Evolutionary conservation across 1,140 invertebrate species (phyloP), one percentile per base, ranked within the genome.

Genomic region (Eufriesea mexicana): DNA sequence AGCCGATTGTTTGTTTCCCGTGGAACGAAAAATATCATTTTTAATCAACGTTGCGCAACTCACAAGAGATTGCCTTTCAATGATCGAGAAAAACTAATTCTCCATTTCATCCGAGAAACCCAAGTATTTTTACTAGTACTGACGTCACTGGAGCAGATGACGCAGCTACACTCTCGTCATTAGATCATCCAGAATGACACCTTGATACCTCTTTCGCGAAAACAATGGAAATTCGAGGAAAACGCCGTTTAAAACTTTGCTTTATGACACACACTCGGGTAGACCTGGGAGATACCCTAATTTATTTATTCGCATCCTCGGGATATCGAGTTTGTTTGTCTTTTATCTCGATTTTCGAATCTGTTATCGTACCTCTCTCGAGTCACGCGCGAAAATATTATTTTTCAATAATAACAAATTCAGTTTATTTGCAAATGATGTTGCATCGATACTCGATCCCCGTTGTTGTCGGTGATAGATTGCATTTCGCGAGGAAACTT

Each of bases 361-460:
- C 16, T 68, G 18, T 84, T 84, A 83, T 84, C 70, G 79, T 80
- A 88, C 83, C 10, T 54, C 64, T 47, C 35, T 77, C 35, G 49
- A 80, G 61, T 81, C 75, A 70, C 73, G 75, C 77, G 70, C 78
- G 81, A 79, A 84, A 86, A 84, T 86, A 86, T 64, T 64, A 14
- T 45, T n/a, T n/a, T n/a, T n/a, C n/a, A n/a, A n/a, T n/a, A n/a
- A n/a, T n/a, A n/a, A n/a, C n/a, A n/a, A n/a, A n/a, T n/a, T 49
- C 42, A 4, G 47, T 64, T 64, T 62, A 9, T 51, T 73, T 59
- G 23, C 7, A 12, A n/a, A 45, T 8, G 5, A 18, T 6, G 12
- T 14, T 47, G 14, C 55, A 45, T 23, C 55, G 35, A 28, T 55
- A 12, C 12, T 68, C 45, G 8, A n/a, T 57, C 23, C 20, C 4